Conservation (phyloP, 2,113 vertebrate genomes). For the Ariopsis seemanni region DNA sequence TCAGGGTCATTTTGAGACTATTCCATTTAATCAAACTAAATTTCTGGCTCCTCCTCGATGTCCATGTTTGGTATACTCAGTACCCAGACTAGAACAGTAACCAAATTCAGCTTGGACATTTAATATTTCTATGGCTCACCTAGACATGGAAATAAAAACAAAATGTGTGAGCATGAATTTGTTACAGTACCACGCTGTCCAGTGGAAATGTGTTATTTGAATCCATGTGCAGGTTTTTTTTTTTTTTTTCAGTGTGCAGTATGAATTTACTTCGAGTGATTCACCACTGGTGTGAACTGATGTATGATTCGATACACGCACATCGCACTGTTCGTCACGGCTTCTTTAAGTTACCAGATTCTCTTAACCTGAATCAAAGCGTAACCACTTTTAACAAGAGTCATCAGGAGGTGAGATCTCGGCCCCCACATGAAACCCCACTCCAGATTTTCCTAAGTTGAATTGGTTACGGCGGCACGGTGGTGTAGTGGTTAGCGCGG, state of each 20-base stretch:
- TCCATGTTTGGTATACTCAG: background rate
- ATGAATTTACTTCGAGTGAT: background rate
- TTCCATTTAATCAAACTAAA: background rate
- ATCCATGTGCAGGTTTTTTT: background rate
- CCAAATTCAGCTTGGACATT: background rate
- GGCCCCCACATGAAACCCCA: too few species aligned
- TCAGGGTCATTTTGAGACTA: background rate
- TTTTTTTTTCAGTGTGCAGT: background rate
- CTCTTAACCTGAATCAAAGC: background rate
- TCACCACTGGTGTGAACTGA: background rate
- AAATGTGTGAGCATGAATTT: background rate
- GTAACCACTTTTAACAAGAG: background rate
- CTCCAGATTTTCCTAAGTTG: too few species aligned
- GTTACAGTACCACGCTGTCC: background rate
- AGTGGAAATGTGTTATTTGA: background rate
- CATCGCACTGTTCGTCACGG: background rate
- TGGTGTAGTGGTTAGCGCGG: too few species aligned
- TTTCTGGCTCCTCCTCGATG: background rate
- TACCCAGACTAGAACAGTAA: background rate
- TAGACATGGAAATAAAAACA: background rate
- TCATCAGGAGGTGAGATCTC: background rate
- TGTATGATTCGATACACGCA: background rate
- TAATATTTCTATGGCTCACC: background rate
- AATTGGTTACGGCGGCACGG: too few species aligned
- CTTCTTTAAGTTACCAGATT: conserved; percentile 1